phyloP scores from a whole-genome alignment of 1,140 invertebrate genomes.

The Chionoecetes opilio region DNA sequence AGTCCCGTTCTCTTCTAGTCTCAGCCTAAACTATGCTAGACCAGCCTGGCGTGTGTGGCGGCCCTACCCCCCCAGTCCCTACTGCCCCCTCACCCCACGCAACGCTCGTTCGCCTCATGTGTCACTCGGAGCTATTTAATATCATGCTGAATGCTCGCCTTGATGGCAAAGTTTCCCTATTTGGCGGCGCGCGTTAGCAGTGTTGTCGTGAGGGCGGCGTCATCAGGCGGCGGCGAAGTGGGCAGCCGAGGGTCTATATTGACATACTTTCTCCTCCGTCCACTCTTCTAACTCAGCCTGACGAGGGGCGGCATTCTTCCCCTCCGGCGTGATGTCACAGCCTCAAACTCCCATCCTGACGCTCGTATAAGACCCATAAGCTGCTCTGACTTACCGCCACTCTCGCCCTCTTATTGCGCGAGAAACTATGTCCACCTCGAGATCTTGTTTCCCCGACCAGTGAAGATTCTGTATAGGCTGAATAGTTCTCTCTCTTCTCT shows the following conservation, averaged over 20 bases:
- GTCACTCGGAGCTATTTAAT: conserved; percentile 70
- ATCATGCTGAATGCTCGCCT: conserved; percentile 51
- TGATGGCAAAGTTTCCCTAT: conserved; percentile 70
- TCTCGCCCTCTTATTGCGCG: neutral
- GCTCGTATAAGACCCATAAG: conserved; percentile 5
- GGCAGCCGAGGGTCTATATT: conserved; percentile 49
- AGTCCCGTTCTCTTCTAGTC: conserved; percentile 63
- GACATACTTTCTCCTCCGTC: conserved; percentile 71
- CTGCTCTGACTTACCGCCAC: conserved; percentile 33
- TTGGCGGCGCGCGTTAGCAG: neutral
- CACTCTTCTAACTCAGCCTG: conserved; percentile 54
- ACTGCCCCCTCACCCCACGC: neutral
- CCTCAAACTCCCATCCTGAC: conserved; percentile 36
- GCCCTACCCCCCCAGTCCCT: neutral
- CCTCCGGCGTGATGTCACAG: conserved; percentile 34
- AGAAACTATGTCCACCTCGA: conserved; percentile 4
- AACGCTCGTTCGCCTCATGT: conserved; percentile 50
- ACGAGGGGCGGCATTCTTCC: conserved; percentile 55
- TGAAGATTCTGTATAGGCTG: neutral
- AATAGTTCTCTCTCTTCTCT: neutral
- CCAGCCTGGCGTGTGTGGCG: neutral
- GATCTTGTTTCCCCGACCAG: neutral
- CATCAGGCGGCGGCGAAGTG: conserved; percentile 21
- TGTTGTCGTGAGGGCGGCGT: conserved; percentile 1
- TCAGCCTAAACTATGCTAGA: conserved; percentile 58